Base-by-base conservation (phyloP, 2,888 invertebrate genomes). In the Plagodis pulveraria region DNA sequence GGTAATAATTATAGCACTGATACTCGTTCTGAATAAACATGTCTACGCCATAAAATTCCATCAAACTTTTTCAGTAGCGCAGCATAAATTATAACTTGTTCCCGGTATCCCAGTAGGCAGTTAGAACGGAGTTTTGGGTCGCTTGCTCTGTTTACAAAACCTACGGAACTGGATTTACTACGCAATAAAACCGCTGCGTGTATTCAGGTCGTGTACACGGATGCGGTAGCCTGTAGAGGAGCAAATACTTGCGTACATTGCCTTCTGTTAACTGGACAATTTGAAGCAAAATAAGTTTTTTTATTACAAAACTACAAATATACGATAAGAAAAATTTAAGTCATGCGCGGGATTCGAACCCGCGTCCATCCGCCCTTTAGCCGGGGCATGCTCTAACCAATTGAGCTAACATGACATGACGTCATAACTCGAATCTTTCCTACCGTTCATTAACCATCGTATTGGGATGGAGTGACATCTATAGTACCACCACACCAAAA, bases 121-220 rank as follows among this genome's bases (percentile, higher is more conserved):
- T 54, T 42, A 6, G 22, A 36, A 44, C 46, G 42, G 58, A 46
- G 50, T 74, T 75, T 72, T 62, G 75, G 79, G 77, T 76, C 76
- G 68, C 73, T 75, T 70, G 58, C 12, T 62, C 55, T 82, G 78
- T 83, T 81, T 80, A 79, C 70, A 69, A 67, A 70, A 70, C 65
- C 65, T 73, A 69, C 73, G 69, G 56, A 71, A 70, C 66, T 69
- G 71, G 76, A 77, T 87, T 89, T 86, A 88, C 78, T 77, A 76
- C 81, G 78, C 74, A 77, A 83, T 87, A 87, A 88, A 88, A 80
- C 76, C 72, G 75, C 73, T 71, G 68, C 51, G 47, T 55, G 56
- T 57, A 62, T 61, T 45, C 69, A 66, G 73, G 76, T 70, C 67
- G 69, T 11, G 12, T 42, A 42, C 6, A 12, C 42, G 42, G 42